These are phyloP conservation scores for Rhagophthalmus giganteus DNA, from an alignment of 2,888 invertebrate species.

Conservation along the genomic window DNA sequence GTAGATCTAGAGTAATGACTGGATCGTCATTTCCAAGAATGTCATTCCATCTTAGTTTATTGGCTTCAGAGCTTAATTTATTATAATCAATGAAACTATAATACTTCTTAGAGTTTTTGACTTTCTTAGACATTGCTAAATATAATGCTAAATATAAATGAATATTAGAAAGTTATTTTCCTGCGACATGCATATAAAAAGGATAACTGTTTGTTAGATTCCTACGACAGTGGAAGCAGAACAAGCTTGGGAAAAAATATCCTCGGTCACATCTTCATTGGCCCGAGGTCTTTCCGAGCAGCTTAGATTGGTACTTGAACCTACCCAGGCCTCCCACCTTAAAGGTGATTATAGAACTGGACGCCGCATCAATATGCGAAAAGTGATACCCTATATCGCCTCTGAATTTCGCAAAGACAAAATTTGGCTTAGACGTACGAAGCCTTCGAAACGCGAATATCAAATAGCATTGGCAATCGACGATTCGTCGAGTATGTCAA, in stretches of 20 bases:
- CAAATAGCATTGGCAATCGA: conserved; percentile 96
- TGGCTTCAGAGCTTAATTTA: no score
- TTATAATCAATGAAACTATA: no score
- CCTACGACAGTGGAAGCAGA: conserved; percentile 57
- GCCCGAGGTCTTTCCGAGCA: conserved; percentile 91
- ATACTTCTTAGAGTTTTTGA: no score
- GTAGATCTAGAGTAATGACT: no score
- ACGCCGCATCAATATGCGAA: conserved; percentile 96
- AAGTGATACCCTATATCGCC: conserved; percentile 97
- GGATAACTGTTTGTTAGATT: no score
- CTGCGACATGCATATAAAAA: no score
- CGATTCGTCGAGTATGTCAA: conserved; percentile 91
- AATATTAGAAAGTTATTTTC: no score
- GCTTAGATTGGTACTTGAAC: conserved; percentile 90
- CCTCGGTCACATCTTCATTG: conserved; percentile 62
- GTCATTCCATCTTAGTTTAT: no score
- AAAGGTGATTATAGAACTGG: conserved; percentile 97
- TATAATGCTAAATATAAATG: no score
- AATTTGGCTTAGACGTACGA: conserved; percentile 96
- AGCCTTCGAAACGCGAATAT: conserved; percentile 93
- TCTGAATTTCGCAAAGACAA: conserved; percentile 98
- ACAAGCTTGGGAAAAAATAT: conserved; percentile 65
- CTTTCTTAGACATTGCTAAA: no score
- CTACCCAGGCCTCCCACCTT: conserved; percentile 87
- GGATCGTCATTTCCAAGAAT: no score